Base-by-base conservation (phyloP, 2,888 invertebrate genomes). In the Therioaphis trifolii region DNA sequence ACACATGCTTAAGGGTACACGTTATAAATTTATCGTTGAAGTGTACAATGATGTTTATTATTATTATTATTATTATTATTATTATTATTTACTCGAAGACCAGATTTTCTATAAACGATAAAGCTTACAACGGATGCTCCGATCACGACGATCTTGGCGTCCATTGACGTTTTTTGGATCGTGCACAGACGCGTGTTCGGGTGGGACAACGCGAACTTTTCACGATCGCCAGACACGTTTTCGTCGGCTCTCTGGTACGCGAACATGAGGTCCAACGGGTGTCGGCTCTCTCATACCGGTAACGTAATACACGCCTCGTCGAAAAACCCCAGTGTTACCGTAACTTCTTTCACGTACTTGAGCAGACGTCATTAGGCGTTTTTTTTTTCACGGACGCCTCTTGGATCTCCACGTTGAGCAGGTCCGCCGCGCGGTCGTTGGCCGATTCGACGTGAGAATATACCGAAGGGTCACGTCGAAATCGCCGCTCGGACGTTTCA, bases 121-220 rank as follows among this genome's bases (percentile, higher is more conserved):
- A 88, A 0, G 92, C 92, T n/a, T 0, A 92, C 92, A 27, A 91
- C 90, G 84, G 93, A 93, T 0, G 92, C 91, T 0, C 93, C 93
- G 0, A 93, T 91, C 0, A 94, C 91, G 0, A 93, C 91, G 61
- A 94, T 91, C 86, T 90, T 91, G 18, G 89, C 89, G 85, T 93
- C 93, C 12, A 93, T 89, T 58, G 90, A 89, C 0, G 90, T 88
- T 86, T 90, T 91, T 0, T 90, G 89, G 21, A 91, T 86, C 86
- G 90, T 90, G 3, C 91, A 89, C 71, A 91, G 86, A 0, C 91
- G 90, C 1, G 90, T 88, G 66, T 91, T 92, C 66, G 91, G 88
- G 2, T 91, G 86, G 89, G 91, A 93, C 0, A 93, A 87, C 0
- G 92, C 90, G 85, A 90, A 91, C 12, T 49, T 61, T 24, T 74